Evolutionary conservation across 2,113 vertebrate genomes (phyloP).

Genomic region (Danionella cerebrum): DNA sequence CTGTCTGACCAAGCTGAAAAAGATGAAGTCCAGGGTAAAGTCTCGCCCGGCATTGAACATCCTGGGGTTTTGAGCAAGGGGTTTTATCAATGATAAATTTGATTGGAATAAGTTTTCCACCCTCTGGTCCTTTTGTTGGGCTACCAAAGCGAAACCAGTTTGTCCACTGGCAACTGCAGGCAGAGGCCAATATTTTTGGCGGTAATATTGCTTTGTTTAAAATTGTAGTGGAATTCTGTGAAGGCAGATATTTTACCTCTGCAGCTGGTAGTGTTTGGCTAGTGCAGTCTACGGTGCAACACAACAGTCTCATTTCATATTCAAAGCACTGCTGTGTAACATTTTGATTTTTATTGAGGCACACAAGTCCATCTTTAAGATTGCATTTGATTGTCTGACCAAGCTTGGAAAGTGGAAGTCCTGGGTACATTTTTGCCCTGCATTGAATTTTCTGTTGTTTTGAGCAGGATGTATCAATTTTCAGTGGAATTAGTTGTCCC

Average conservation of each 20-base stretch:
- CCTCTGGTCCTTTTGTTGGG: constrained; percentile 25
- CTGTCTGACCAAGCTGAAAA: constrained; percentile 33
- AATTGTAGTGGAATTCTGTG: neutral
- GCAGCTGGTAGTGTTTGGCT: neutral
- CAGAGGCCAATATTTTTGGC: neutral
- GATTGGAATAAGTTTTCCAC: constrained; percentile 27
- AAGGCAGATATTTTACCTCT: neutral
- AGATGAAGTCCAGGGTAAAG: neutral
- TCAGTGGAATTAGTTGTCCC: constrained; percentile 34
- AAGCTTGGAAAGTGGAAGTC: neutral
- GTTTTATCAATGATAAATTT: neutral
- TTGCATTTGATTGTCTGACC: constrained; percentile 44
- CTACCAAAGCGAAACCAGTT: constrained; percentile 21
- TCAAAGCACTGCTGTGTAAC: constrained; percentile 45
- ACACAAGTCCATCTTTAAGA: constrained; percentile 36
- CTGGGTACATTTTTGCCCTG: constrained; percentile 32
- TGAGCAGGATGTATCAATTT: neutral
- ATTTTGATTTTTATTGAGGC: constrained; percentile 50
- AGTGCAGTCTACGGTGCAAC: constrained; percentile 23
- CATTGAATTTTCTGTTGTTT: constrained; percentile 29
- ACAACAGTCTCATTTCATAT: constrained; percentile 45
- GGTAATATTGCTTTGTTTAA: neutral
- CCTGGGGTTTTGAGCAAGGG: neutral
- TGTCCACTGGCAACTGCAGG: constrained; percentile 16
- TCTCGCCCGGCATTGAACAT: constrained; percentile 28